Conservation (phyloP, 2,888 invertebrate genomes). For the Cheilosia vulpina region DNA sequence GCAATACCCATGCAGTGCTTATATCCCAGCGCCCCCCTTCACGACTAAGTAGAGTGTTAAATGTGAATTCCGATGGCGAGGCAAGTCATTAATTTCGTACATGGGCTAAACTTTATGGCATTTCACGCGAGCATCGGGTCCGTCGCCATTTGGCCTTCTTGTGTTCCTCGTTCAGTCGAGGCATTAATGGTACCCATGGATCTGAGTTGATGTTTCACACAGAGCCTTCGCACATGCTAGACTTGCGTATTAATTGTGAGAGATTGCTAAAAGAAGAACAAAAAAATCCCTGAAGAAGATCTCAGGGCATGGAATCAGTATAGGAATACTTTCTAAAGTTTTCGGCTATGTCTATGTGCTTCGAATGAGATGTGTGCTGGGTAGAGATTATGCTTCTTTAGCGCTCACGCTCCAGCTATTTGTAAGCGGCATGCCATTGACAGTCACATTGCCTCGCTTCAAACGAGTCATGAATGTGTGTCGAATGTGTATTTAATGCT, state of each 20-base stretch:
- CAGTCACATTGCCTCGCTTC: conserved; percentile 21
- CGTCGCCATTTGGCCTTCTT: conserved; percentile 51
- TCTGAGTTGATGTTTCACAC: conserved; percentile 46
- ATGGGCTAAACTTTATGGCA: conserved; percentile 62
- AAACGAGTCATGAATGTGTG: conserved; percentile 44
- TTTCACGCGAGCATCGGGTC: conserved; percentile 51
- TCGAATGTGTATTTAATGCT: conserved; percentile 50
- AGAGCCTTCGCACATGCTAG: conserved; percentile 24
- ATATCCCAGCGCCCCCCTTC: conserved; percentile 19
- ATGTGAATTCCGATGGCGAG: conserved; percentile 71
- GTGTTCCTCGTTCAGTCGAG: conserved; percentile 2
- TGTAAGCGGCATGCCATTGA: conserved; percentile 33
- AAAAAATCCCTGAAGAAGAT: conserved; percentile 25
- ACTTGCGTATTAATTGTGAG: conserved; percentile 66
- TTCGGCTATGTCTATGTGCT: conserved; percentile 24
- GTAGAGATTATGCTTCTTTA: conserved; percentile 42
- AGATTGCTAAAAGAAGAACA: conserved; percentile 42
- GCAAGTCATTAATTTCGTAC: conserved; percentile 72
- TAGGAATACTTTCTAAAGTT: conserved; percentile 39
- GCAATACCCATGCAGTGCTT: conserved; percentile 10
- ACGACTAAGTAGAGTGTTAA: conserved; percentile 68
- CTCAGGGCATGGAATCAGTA: neutral
- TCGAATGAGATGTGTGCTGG: conserved; percentile 31
- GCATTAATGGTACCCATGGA: conserved; percentile 37
- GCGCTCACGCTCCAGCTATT: conserved; percentile 26